These are phyloP conservation scores for Anoplius nigerrimus DNA, from an alignment of 2,888 invertebrate genomes.

Conservation along the genomic window DNA sequence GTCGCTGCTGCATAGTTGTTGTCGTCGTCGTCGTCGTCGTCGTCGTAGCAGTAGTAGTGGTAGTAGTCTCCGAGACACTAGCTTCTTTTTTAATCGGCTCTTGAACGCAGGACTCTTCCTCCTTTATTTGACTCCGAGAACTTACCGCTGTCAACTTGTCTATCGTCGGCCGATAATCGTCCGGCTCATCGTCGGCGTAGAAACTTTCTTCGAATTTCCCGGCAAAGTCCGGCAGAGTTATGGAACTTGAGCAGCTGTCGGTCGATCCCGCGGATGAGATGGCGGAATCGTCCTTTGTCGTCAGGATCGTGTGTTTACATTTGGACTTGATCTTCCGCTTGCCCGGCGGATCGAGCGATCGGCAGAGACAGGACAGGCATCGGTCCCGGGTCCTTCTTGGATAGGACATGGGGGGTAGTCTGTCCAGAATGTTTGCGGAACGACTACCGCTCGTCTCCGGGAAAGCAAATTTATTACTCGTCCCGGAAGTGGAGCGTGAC, in stretches of 20 bases:
- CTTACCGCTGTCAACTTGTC: background rate
- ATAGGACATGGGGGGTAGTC: slow-evolving; percentile 16
- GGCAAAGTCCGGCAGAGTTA: slow-evolving; percentile 29
- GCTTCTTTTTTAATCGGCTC: background rate
- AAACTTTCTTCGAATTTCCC: background rate
- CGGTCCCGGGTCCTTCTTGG: slow-evolving; percentile 62
- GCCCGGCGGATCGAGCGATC: slow-evolving; percentile 35
- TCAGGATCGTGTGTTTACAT: too few species aligned
- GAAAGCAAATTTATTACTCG: background rate
- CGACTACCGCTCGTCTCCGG: too few species aligned
- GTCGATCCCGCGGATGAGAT: background rate
- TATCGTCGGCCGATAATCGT: background rate
- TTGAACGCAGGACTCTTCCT: background rate
- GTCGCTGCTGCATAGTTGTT: too few species aligned
- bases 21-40: too few species aligned
- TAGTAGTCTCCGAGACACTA: background rate
- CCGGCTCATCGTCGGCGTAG: slow-evolving; percentile 7
- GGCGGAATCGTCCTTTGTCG: background rate
- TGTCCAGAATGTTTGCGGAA: too few species aligned
- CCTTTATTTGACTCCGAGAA: background rate
- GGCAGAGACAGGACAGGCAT: slow-evolving; percentile 67
- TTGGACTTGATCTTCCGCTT: background rate
- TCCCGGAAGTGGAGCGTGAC: slow-evolving; percentile 50
- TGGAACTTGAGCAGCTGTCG: slow-evolving; percentile 39
- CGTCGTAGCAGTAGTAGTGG: too few species aligned